These are phyloP conservation scores for Chionis minor DNA, from an alignment of 2,113 vertebrate species.

Conservation along the genomic window DNA sequence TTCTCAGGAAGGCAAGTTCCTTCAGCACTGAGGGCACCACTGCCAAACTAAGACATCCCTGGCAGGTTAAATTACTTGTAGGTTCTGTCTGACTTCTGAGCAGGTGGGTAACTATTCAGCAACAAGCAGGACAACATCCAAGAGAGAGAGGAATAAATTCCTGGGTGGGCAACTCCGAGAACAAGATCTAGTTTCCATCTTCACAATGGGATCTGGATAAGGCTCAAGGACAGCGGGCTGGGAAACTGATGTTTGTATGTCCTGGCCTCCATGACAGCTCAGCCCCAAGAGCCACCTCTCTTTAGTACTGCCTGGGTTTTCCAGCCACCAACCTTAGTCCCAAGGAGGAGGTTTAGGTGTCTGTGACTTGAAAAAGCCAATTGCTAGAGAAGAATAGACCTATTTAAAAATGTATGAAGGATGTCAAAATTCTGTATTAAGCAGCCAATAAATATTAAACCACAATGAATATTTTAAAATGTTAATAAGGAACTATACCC, in stretches of 20 bases:
- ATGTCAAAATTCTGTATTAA: neutral
- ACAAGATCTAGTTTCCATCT: neutral
- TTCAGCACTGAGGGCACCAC: neutral
- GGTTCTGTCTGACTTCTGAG: neutral
- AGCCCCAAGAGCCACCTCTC: neutral
- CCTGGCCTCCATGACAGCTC: neutral
- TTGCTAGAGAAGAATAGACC: neutral
- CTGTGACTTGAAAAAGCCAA: neutral
- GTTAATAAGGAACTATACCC: neutral
- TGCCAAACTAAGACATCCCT: neutral
- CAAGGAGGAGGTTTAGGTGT: neutral
- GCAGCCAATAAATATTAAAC: constrained; percentile 60
- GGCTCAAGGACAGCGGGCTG: neutral
- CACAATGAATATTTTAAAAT: constrained; percentile 34
- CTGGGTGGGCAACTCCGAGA: neutral
- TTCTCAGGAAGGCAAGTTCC: neutral
- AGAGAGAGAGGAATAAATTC: neutral
- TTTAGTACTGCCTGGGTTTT: neutral
- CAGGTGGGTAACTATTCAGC: neutral
- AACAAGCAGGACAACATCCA: neutral
- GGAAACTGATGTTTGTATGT: neutral
- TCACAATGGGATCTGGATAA: neutral
- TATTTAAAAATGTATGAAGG: constrained; percentile 16
- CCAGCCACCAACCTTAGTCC: neutral
- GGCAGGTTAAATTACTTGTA: neutral